A percentile compares a stretch with the other conserved stretches of the same genome.
Conservation (phyloP, 2,113 vertebrate genomes). For the Sterrhoptilus dennistouni region DNA sequence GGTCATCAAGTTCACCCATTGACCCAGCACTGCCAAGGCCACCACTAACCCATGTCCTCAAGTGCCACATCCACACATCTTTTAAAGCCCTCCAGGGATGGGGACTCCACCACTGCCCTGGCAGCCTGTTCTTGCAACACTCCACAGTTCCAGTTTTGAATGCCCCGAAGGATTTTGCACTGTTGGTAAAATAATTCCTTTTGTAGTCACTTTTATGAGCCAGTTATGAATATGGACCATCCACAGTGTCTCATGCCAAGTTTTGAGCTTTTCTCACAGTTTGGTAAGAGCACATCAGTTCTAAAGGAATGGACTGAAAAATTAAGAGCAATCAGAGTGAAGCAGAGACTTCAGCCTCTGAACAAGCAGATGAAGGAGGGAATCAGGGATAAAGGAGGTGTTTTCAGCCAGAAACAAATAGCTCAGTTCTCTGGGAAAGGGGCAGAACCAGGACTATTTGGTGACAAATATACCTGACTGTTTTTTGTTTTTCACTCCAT, state of each 20-base stretch:
- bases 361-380: not conserved
- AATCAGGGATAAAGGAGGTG: not conserved
- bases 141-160: not conserved
- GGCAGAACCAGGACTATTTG: not conserved
- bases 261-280: not conserved
- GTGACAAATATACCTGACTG: not conserved
- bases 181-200: not conserved
- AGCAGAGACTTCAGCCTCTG: not conserved
- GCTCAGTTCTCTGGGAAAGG: fast-evolving
- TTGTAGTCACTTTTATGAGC: not conserved
- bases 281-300: not conserved
- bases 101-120: not conserved
- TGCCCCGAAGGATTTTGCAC: not conserved
- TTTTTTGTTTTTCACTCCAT: not conserved
- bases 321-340: not conserved
- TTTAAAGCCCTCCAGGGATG: not conserved
- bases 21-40: not conserved
- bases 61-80: not conserved
- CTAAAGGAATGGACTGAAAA: not conserved
- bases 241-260: not conserved
- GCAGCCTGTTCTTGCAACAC: not conserved
- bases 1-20: not conserved
- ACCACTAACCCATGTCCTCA: not conserved
- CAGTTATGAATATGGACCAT: not conserved
- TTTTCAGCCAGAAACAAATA: not conserved